Evolutionary conservation across 2,888 invertebrate genomes (phyloP).

Genomic region (Rhodophaea formosa): DNA sequence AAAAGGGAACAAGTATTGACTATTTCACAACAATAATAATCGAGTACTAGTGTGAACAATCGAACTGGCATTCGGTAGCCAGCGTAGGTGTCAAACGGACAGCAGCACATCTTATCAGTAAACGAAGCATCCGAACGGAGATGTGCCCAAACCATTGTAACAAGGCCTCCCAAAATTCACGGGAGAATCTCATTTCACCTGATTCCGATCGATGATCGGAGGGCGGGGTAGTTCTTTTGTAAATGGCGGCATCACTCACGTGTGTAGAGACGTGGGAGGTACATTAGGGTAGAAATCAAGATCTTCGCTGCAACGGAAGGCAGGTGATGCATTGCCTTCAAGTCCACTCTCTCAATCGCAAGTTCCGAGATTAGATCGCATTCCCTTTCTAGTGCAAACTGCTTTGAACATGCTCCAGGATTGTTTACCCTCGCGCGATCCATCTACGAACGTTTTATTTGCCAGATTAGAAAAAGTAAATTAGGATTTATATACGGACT

Average conservation of each 20-base stretch:
- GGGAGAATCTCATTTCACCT: slow-evolving; percentile 27
- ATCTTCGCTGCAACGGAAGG: slow-evolving; percentile 74
- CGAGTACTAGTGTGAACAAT: slow-evolving; percentile 32
- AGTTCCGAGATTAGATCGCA: slow-evolving; percentile 67
- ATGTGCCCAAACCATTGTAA: slow-evolving; percentile 43
- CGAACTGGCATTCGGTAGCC: slow-evolving; percentile 56
- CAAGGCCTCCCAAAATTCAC: slow-evolving; percentile 37
- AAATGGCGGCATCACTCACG: slow-evolving; percentile 55
- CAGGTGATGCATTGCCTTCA: slow-evolving; percentile 72
- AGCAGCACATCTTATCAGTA: slow-evolving; percentile 58
- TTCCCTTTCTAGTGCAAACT: slow-evolving; percentile 65
- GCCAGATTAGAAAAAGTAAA: slow-evolving; percentile 44
- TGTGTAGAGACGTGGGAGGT: slow-evolving; percentile 67
- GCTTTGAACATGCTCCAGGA: slow-evolving; percentile 49
- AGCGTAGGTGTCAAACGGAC: slow-evolving; percentile 66
- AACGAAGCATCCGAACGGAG: slow-evolving; percentile 51
- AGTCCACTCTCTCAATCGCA: slow-evolving; percentile 64
- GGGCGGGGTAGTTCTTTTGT: slow-evolving; percentile 43
- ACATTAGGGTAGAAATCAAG: slow-evolving; percentile 74
- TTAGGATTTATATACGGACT: slow-evolving; percentile 36
- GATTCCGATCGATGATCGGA: slow-evolving; percentile 31
- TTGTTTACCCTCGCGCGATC: slow-evolving; percentile 54
- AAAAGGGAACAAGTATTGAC: slow-evolving; percentile 8
- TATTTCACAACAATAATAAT: slow-evolving; percentile 26
- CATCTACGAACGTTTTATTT: slow-evolving; percentile 42